Evolutionary conservation across 1,140 invertebrate species (phyloP).

Genomic region (Neoseiulus cucumeris): DNA sequence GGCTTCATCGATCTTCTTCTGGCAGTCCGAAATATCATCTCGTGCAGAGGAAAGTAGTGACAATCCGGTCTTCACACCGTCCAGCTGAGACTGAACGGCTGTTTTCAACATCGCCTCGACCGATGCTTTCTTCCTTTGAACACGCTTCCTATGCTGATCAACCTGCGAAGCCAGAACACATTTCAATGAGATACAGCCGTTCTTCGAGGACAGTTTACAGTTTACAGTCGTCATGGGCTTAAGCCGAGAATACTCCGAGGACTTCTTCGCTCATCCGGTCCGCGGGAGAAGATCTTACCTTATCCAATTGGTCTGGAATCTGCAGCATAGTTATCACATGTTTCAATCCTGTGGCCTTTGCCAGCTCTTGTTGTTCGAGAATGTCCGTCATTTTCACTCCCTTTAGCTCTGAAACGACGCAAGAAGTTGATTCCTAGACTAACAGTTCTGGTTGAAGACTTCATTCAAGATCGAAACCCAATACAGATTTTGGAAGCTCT

Average conservation of each 20-base stretch:
- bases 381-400: conserved; percentile 27
- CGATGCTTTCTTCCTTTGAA: conserved; percentile 46
- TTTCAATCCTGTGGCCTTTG: conserved; percentile 58
- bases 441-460: too few relatives aligned
- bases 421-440: too few relatives aligned
- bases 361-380: conserved; percentile 47
- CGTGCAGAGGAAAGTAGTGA: conserved; percentile 63
- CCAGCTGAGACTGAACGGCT: conserved; percentile 92
- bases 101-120: conserved; percentile 93
- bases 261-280: too few relatives aligned
- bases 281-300: conserved; percentile 33
- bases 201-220: too few relatives aligned
- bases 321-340: conserved; percentile 85
- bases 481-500: too few relatives aligned
- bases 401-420: too few relatives aligned
- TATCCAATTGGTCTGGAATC: conserved; percentile 82
- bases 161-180: conserved; percentile 29
- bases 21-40: conserved; percentile 53
- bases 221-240: too few relatives aligned
- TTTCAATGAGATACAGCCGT: not conserved
- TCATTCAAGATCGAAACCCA: too few relatives aligned
- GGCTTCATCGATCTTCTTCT: conserved; percentile 38
- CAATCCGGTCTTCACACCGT: conserved; percentile 83
- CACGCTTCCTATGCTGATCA: conserved; percentile 55
- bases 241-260: too few relatives aligned